phyloP scores from a whole-genome alignment of 2,113 vertebrate species.

The Nyctereutes procyonoides region DNA sequence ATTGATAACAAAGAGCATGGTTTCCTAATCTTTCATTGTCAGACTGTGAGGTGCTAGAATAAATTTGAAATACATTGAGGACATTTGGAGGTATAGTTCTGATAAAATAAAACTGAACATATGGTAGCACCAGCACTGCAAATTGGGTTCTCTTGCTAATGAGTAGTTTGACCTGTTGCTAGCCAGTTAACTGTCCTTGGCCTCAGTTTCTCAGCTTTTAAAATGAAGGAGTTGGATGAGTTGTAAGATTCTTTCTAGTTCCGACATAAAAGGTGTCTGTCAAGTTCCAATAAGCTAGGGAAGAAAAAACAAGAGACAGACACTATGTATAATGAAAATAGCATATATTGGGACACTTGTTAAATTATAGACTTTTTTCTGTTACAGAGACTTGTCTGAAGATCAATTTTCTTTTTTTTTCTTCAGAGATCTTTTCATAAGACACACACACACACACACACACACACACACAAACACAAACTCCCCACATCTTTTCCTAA shows the following conservation, averaged over 20 bases:
- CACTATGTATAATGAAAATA: background rate
- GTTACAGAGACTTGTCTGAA: background rate
- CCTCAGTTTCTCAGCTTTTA: background rate
- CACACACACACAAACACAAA: too few species aligned
- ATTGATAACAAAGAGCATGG: background rate
- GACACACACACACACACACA: background rate
- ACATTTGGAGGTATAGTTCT: background rate
- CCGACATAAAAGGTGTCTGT: background rate
- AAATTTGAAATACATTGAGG: slow-evolving; percentile 13
- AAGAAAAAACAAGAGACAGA: background rate
- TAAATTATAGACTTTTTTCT: slow-evolving; percentile 29
- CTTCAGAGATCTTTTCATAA: slow-evolving; percentile 6
- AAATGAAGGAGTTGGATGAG: background rate
- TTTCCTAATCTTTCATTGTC: slow-evolving; percentile 28
- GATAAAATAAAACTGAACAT: background rate
- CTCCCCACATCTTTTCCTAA: background rate
- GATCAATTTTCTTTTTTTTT: slow-evolving; percentile 45
- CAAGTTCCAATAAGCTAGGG: background rate
- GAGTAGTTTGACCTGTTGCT: background rate
- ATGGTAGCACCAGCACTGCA: background rate
- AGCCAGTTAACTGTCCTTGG: background rate
- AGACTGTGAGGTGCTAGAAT: background rate
- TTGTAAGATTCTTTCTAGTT: slow-evolving; percentile 15
- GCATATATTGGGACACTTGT: background rate
- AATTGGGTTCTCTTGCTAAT: background rate